phyloP scores from a whole-genome alignment of 2,888 invertebrate genomes.

The Rhorus exstirpatorius region DNA sequence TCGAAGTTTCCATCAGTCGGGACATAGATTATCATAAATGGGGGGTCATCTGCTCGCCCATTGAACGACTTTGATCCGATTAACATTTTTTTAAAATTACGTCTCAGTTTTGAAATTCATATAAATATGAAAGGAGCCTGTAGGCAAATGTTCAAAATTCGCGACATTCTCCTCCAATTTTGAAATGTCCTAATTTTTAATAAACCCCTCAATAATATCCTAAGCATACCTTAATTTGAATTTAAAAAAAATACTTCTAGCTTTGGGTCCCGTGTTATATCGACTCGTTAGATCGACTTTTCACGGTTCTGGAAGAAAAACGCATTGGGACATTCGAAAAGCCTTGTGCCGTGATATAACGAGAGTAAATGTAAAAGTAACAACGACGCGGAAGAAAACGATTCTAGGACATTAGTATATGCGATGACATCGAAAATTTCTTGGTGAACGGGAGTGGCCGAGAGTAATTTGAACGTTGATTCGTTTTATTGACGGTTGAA shows the following conservation, averaged over 20 bases:
- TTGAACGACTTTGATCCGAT: too few relatives aligned
- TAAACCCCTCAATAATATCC: too few relatives aligned
- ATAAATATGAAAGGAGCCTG: too few relatives aligned
- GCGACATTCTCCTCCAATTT: too few relatives aligned
- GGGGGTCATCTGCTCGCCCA: too few relatives aligned
- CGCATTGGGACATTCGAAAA: constrained; percentile 1
- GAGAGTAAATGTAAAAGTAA: not conserved
- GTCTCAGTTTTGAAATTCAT: too few relatives aligned
- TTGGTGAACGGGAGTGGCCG: constrained; percentile 12
- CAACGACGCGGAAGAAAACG: not conserved
- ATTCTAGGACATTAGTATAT: not conserved
- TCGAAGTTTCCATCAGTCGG: too few relatives aligned
- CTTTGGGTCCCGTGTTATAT: not conserved
- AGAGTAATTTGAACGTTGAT: constrained; percentile 26
- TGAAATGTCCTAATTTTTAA: too few relatives aligned
- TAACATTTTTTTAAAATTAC: too few relatives aligned
- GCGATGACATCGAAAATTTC: constrained; percentile 13
- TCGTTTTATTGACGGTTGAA: constrained; percentile 42
- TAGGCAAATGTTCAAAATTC: too few relatives aligned
- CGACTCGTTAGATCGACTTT: constrained; percentile 19
- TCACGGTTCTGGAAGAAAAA: not conserved
- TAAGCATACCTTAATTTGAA: not conserved
- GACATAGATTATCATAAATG: too few relatives aligned
- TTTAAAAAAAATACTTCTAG: not conserved
- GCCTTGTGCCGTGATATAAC: not conserved